phyloP scores from a whole-genome alignment of 2,113 vertebrate genomes.

The Gasterosteus nipponicus region DNA sequence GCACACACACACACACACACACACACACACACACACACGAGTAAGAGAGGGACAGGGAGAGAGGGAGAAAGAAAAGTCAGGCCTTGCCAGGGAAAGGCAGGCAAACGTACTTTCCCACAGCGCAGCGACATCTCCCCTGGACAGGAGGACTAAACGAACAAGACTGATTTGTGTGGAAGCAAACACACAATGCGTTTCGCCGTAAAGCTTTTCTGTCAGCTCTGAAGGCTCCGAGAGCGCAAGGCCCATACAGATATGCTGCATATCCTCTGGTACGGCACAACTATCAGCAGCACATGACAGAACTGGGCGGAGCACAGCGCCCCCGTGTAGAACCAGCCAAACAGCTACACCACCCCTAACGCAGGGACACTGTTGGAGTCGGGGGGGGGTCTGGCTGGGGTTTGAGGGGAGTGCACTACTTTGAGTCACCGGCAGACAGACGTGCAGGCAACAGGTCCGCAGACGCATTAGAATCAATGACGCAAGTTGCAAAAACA shows the following conservation, averaged over 20 bases:
- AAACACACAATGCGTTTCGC: conserved; percentile 68
- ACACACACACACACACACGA: conserved; percentile 14
- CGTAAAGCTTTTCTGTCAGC: conserved; percentile 71
- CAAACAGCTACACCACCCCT: conserved; percentile 42
- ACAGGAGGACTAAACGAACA: conserved; percentile 73
- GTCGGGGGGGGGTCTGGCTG: conserved; percentile 7
- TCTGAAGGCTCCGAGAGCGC: conserved; percentile 57
- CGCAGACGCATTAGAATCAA: neutral
- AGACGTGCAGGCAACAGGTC: neutral
- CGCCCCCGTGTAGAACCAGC: too few relatives aligned
- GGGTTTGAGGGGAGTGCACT: neutral
- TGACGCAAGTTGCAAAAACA: neutral
- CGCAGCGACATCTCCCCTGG: conserved; percentile 60
- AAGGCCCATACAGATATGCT: conserved; percentile 67
- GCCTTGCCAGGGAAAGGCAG: conserved; percentile 39
- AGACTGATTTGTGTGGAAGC: conserved; percentile 70
- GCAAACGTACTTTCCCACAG: conserved; percentile 62
- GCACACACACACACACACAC: conserved; percentile 19
- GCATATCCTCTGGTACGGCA: conserved; percentile 62
- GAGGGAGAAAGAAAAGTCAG: neutral
- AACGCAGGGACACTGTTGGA: conserved; percentile 29
- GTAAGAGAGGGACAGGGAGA: neutral
- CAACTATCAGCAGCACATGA: conserved; percentile 73
- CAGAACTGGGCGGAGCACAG: conserved; percentile 32
- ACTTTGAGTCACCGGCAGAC: conserved; percentile 5